These are phyloP conservation scores for Parauchenoglanis ngamensis DNA, from an alignment of 2,797 vertebrate species.

Conservation along the genomic window DNA sequence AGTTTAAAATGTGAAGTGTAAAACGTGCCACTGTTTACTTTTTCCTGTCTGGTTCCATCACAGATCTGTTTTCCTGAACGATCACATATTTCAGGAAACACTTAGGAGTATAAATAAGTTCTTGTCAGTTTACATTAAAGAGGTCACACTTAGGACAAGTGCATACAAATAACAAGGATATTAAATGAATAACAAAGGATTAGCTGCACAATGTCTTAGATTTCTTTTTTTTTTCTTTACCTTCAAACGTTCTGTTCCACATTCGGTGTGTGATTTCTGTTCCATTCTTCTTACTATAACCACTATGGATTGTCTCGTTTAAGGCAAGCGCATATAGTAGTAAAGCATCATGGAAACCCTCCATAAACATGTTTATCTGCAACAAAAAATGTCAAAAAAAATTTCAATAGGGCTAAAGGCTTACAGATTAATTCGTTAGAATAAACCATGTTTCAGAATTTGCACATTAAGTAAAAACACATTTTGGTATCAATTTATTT, in stretches of 20 bases:
- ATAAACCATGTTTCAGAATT: not conserved
- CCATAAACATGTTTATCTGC: conserved; percentile 97
- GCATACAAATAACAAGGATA: not conserved
- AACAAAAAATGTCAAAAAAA: conserved; percentile 21
- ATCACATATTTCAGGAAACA: conserved; percentile 17
- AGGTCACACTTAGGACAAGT: conserved; percentile 16
- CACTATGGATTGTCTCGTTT: conserved; percentile 86
- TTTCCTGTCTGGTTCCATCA: conserved; percentile 35
- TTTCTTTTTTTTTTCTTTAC: conserved; percentile 66
- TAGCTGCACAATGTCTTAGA: not conserved
- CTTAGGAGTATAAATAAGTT: conserved; percentile 24
- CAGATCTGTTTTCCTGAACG: conserved; percentile 12
- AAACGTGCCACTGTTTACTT: conserved; percentile 27
- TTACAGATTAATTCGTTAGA: not conserved
- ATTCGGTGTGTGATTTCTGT: conserved; percentile 86
- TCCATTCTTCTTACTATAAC: conserved; percentile 88
- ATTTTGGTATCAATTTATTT: not conserved
- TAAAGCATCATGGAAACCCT: conserved; percentile 96
- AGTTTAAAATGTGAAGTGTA: not conserved
- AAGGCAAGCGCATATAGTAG: conserved; percentile 90
- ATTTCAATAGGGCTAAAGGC: not conserved
- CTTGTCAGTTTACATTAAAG: conserved; percentile 28
- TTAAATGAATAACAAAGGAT: not conserved
- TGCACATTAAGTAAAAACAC: not conserved
- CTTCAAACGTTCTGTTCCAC: conserved; percentile 95